These are phyloP conservation scores for Phocides pigmalion DNA, from an alignment of 1,140 invertebrate species.

Conservation along the genomic window DNA sequence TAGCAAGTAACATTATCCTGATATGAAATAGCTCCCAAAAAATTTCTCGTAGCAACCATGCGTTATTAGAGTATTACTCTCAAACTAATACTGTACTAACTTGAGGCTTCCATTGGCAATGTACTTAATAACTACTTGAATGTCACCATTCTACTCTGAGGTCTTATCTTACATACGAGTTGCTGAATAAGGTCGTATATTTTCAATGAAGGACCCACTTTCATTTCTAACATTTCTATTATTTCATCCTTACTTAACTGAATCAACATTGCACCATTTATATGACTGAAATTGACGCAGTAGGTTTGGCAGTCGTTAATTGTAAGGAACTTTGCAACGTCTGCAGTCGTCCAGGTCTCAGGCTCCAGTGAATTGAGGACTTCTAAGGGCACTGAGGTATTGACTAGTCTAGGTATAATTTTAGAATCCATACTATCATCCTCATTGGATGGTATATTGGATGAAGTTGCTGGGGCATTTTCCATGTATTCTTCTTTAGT, in stretches of 20 bases:
- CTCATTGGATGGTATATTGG: constrained; percentile 33
- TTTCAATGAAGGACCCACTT: constrained; percentile 96
- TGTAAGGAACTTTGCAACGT: constrained; percentile 94
- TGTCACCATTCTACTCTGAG: constrained; percentile 86
- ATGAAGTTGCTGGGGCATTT: constrained; percentile 47
- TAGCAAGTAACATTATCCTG: not conserved
- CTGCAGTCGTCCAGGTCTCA: constrained; percentile 89
- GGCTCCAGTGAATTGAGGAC: constrained; percentile 68
- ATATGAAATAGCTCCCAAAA: not conserved
- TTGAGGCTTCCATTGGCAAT: constrained; percentile 2
- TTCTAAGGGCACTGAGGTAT: constrained; percentile 74
- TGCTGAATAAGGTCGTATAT: constrained; percentile 96
- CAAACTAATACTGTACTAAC: not conserved
- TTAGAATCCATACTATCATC: constrained; percentile 72
- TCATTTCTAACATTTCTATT: constrained; percentile 94
- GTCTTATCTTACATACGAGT: constrained; percentile 92
- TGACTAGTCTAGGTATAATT: constrained; percentile 88
- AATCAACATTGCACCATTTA: constrained; percentile 92
- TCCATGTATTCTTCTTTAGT: constrained; percentile 40
- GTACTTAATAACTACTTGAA: constrained; percentile 57
- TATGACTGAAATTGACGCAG: constrained; percentile 92
- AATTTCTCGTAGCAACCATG: not conserved
- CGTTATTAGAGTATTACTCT: not conserved
- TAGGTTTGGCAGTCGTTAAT: constrained; percentile 96
- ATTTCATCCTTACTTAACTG: constrained; percentile 95